A percentile compares a stretch with the other conserved stretches of the same genome.
Evolutionary conservation across 1,140 invertebrate species (phyloP).

Genomic region (Chlorops oryzae): DNA sequence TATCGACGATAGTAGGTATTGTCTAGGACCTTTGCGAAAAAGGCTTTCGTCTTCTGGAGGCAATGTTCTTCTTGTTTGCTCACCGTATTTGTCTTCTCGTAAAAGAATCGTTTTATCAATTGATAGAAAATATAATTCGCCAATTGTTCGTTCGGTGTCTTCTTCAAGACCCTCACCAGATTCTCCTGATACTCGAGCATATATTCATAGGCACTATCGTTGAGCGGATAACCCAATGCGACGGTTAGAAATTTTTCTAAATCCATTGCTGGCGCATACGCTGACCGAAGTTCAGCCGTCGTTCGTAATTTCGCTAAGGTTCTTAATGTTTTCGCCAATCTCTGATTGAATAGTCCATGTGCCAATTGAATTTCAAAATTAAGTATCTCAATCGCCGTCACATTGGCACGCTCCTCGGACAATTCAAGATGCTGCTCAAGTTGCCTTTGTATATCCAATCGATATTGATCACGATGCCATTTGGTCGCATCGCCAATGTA

Average conservation of each 20-base stretch:
- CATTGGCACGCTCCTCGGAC: constrained; percentile 12
- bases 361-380: constrained; percentile 22
- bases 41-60: constrained; percentile 16
- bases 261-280: constrained; percentile 18
- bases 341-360: constrained; percentile 15
- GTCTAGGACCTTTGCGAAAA: constrained; percentile 29
- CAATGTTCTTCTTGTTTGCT: constrained; percentile 19
- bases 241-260: constrained; percentile 25
- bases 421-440: constrained; percentile 22
- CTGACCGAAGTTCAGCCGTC: constrained; percentile 13
- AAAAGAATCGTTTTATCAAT: constrained; percentile 26
- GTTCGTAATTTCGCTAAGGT: constrained; percentile 16
- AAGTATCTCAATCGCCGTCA: constrained; percentile 19
- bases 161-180: constrained; percentile 13
- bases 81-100: constrained; percentile 14
- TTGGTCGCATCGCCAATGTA: constrained; percentile 8
- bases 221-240: constrained; percentile 17
- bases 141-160: constrained; percentile 13
- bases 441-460: constrained; percentile 8
- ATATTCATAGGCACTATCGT: constrained; percentile 28
- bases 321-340: constrained; percentile 15
- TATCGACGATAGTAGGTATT: constrained; percentile 27
- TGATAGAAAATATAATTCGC: constrained; percentile 34
- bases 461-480: constrained; percentile 11
- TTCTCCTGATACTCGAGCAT: constrained; percentile 25